phyloP scores from a whole-genome alignment of 2,113 vertebrate genomes.

The Cinclus mexicanus region DNA sequence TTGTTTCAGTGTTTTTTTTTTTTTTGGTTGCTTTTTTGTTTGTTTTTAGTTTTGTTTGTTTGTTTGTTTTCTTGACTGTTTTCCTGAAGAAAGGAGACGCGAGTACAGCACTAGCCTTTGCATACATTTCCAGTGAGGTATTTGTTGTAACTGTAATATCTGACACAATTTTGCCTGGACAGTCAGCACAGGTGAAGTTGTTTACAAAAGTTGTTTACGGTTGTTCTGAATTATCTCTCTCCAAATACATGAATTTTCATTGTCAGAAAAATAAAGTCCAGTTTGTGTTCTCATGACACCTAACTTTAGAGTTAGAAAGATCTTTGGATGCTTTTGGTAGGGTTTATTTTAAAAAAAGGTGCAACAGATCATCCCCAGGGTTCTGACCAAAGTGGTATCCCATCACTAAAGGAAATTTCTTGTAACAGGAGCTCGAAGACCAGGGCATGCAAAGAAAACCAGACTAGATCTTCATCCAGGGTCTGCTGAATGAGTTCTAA shows the following conservation, averaged over 20 bases:
- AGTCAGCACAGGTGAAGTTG: not conserved
- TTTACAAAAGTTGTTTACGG: not conserved
- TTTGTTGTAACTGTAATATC: not conserved
- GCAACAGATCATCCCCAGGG: not conserved
- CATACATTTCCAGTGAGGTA: not conserved
- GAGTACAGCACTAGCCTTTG: not conserved
- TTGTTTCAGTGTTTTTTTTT: not conserved
- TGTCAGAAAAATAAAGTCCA: not conserved
- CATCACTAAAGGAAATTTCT: not conserved
- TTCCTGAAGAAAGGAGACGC: not conserved
- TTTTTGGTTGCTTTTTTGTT: too few relatives aligned
- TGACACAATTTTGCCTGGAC: not conserved
- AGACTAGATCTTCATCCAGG: not conserved
- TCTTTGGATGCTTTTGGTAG: not conserved
- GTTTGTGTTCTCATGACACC: accelerated
- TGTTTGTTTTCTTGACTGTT: not conserved
- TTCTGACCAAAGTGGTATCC: not conserved
- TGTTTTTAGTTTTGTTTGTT: not conserved
- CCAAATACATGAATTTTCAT: not conserved
- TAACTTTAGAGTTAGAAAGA: not conserved
- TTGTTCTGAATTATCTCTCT: not conserved
- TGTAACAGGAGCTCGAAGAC: not conserved
- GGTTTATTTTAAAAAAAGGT: not conserved
- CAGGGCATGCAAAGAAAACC: not conserved
- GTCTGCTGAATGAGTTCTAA: not conserved